Evolutionary conservation across 2,113 vertebrate species (phyloP).

Genomic region (Theropithecus gelada): DNA sequence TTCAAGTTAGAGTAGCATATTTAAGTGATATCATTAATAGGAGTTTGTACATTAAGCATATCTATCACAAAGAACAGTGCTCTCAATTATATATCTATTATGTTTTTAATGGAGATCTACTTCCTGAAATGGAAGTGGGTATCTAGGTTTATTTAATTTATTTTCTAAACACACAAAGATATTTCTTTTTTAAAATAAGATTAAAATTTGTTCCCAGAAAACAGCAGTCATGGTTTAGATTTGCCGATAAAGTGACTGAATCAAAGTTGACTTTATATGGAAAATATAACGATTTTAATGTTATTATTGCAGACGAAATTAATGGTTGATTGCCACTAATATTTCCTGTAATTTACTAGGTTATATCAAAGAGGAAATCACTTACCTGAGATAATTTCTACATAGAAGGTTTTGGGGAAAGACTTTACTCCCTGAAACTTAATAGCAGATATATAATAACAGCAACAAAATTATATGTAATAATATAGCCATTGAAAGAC

Average conservation of each 20-base stretch:
- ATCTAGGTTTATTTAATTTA: slow-evolving; percentile 52
- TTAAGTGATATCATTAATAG: slow-evolving; percentile 56
- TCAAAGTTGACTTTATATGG: slow-evolving; percentile 6
- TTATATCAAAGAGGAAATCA: background rate
- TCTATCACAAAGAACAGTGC: slow-evolving; percentile 25
- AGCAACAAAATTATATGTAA: background rate
- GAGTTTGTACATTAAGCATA: slow-evolving; percentile 14
- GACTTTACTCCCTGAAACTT: background rate
- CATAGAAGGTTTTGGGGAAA: background rate
- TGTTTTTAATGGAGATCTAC: slow-evolving; percentile 39
- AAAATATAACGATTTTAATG: slow-evolving; percentile 18
- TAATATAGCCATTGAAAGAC: background rate
- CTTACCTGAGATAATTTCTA: background rate
- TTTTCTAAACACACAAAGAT: slow-evolving; percentile 25
- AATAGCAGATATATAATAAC: background rate
- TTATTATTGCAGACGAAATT: slow-evolving; percentile 29
- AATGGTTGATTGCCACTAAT: background rate
- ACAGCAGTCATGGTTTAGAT: slow-evolving; percentile 10
- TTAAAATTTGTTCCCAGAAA: slow-evolving; percentile 63
- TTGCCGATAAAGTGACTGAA: background rate
- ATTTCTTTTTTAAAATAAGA: slow-evolving; percentile 50
- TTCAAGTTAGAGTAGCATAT: background rate
- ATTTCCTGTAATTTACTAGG: background rate
- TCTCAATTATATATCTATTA: slow-evolving; percentile 55
- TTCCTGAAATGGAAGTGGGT: slow-evolving; percentile 54